phyloP scores from a whole-genome alignment of 2,888 invertebrate species.

The Cryptocephalus primarius region DNA sequence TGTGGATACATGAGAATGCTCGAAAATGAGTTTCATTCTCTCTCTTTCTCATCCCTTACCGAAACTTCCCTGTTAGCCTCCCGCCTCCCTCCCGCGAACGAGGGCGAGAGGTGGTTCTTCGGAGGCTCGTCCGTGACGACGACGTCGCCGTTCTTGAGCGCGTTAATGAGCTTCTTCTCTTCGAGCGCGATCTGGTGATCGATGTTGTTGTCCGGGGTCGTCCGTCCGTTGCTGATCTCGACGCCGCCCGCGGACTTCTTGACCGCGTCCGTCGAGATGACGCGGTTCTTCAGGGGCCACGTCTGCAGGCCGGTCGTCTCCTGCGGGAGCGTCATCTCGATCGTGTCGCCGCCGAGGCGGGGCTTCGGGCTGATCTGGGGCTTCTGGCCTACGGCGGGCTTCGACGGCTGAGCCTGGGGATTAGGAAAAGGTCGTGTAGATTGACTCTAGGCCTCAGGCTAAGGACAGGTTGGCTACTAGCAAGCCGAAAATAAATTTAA shows the following conservation, averaged over 20 bases:
- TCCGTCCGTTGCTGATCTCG: background rate
- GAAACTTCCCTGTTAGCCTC: constrained; percentile 3
- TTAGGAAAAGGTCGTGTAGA: background rate
- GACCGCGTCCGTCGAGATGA: constrained; percentile 36
- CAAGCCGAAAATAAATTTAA: too few species aligned
- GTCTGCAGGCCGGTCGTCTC: constrained; percentile 41
- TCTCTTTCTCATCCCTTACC: background rate
- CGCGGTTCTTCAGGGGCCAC: constrained; percentile 51
- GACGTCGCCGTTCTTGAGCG: constrained; percentile 61
- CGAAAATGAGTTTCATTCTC: too few species aligned
- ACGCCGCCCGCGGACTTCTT: constrained; percentile 25
- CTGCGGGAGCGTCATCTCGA: constrained; percentile 53
- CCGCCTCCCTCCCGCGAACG: constrained; percentile 2
- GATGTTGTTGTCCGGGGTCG: constrained; percentile 8
- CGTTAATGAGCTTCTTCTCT: constrained; percentile 68
- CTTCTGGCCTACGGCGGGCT: constrained; percentile 38
- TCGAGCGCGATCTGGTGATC: constrained; percentile 58
- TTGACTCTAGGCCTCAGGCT: too few species aligned
- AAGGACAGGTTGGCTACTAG: too few species aligned
- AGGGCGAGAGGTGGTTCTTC: background rate
- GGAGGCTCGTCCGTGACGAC: constrained; percentile 40
- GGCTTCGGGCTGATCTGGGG: constrained; percentile 40
- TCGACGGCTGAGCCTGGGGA: constrained; percentile 8
- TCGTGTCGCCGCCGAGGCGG: constrained; percentile 44
- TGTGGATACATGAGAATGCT: too few species aligned